Conservation (phyloP, 2,113 vertebrate species). For the Pygoscelis adeliae region DNA sequence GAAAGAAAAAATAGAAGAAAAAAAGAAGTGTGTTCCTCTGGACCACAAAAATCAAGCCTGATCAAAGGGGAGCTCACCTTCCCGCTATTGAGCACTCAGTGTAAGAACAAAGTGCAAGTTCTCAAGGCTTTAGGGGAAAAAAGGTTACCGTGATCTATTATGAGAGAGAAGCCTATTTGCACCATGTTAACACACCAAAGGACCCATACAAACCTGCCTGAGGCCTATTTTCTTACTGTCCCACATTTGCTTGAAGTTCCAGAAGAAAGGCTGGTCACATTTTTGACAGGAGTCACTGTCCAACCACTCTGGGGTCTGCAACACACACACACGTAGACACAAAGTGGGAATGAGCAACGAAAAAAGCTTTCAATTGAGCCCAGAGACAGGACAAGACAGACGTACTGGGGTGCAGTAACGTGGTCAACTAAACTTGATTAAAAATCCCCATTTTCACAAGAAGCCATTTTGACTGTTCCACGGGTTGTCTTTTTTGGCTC, state of each 20-base stretch:
- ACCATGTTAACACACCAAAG: not conserved
- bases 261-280: slow-evolving; percentile 98
- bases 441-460: not conserved
- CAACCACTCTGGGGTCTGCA: slow-evolving; percentile 95
- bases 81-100: fast-evolving
- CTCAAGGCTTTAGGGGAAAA: not conserved
- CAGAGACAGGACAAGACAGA: not conserved
- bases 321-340: not conserved
- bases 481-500: not conserved
- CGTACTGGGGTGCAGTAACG: not conserved
- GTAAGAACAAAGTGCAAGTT: not conserved
- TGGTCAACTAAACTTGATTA: not conserved
- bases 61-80: not conserved
- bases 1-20: not conserved
- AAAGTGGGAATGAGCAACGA: not conserved
- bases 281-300: slow-evolving; percentile 99
- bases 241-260: slow-evolving; percentile 99
- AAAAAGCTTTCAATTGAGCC: not conserved
- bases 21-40: not conserved
- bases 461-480: not conserved
- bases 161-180: not conserved
- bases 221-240: slow-evolving; percentile 98
- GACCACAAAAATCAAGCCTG: not conserved
- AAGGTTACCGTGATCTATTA: not conserved
- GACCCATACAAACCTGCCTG: slow-evolving; percentile 83